phyloP scores from a whole-genome alignment of 2,113 vertebrate genomes.

The Actinemys pallida region DNA sequence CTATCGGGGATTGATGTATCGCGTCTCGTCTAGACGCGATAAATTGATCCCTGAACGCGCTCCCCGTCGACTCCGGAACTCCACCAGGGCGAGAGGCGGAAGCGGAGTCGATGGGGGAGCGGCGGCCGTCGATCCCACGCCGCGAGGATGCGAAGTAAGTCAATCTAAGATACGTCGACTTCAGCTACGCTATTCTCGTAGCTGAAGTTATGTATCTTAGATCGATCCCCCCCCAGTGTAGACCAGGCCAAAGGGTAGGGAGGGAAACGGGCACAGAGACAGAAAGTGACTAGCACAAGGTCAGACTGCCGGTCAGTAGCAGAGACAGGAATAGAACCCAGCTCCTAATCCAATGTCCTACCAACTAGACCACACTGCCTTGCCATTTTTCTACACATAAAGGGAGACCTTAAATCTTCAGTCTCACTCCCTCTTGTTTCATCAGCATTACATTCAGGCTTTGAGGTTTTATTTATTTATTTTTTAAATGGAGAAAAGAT shows the following conservation, averaged over 20 bases:
- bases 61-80: no score
- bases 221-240: no score
- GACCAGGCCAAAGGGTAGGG: not conserved
- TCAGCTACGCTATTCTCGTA: no score
- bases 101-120: no score
- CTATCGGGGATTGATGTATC: no score
- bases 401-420: not conserved
- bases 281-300: not conserved
- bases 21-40: no score
- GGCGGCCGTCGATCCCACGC: no score
- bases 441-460: not conserved
- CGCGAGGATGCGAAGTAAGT: no score
- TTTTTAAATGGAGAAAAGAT: not conserved
- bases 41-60: no score
- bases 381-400: not conserved
- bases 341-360: not conserved
- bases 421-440: not conserved
- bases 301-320: rapidly evolving
- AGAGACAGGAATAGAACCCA: not conserved
- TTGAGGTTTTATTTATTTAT: not conserved
- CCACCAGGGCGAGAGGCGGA: no score
- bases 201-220: no score
- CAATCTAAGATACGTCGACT: no score
- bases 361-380: not conserved
- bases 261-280: not conserved